Conservation (phyloP, 2,888 invertebrate species). For the Nomada goodeniana region DNA sequence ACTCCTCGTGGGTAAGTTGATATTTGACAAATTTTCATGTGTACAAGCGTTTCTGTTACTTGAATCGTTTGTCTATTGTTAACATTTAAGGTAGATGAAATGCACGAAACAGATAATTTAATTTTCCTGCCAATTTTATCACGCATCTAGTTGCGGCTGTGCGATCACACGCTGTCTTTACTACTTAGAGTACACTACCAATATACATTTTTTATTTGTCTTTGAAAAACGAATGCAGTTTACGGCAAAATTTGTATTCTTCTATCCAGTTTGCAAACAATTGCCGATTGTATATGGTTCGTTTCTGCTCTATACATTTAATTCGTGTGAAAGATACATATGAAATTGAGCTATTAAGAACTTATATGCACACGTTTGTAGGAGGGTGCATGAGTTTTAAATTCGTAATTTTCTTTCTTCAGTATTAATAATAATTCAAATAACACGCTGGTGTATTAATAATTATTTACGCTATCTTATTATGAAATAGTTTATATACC, state of each 20-base stretch:
- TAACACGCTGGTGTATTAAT: too few relatives aligned
- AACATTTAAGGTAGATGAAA: neutral
- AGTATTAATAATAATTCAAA: neutral
- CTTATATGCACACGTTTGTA: neutral
- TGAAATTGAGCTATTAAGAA: neutral
- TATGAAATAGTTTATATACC: too few relatives aligned
- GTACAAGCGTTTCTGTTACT: neutral
- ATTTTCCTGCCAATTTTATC: neutral
- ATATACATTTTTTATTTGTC: neutral
- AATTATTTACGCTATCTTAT: too few relatives aligned
- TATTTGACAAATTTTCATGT: slow-evolving; percentile 5
- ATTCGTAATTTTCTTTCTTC: neutral
- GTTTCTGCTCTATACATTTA: neutral
- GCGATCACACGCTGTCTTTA: neutral
- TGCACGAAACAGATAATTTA: neutral
- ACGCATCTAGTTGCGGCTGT: neutral
- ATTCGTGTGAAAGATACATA: neutral
- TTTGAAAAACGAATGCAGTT: neutral
- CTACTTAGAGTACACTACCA: neutral
- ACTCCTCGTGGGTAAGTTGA: slow-evolving; percentile 58
- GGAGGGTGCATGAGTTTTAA: neutral
- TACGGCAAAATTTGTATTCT: neutral
- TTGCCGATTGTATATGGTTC: neutral
- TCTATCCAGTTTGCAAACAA: neutral
- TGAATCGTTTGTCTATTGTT: slow-evolving; percentile 7